Evolutionary conservation across 2,113 vertebrate species (phyloP), one percentile per base, ranked within the genome.

Genomic region (Plestiodon gilberti): DNA sequence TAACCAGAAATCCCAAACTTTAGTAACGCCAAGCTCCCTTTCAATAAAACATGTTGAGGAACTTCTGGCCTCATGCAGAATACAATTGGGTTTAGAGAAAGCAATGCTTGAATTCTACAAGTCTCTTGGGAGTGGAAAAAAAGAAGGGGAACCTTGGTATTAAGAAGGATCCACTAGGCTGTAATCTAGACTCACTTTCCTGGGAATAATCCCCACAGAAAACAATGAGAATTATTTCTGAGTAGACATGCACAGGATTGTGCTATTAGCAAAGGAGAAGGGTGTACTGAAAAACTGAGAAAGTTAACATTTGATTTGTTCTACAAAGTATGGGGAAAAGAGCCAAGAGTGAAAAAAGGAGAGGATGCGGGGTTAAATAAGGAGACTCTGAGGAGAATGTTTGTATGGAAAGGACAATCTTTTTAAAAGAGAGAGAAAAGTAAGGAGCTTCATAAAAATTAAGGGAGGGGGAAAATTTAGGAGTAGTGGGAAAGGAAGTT

Each of bases 1-100:
- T 79, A 38, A 33, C 74, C 40, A 82, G 43, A 69, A 76, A 70
- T 86, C 82, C 93, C 91, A 91, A 93, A 95, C 91, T 93, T 94
- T 89, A n/a, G 18, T 17, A 57, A 85, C 91, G 88, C 81, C 86
- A 92, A 92, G 89, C 85, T 92, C 90, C 87, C 65, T 18, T 38
- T 25, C 69, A 62, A 81, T 74, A 76, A 81, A 90, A 86, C 8
- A 57, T 40, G 65, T 7, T 35, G 84, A 84, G 83, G 79, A 88
- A 71, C 62, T 64, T 20, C 7, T 40, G 40, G 80, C 78, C 28
- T 55, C 62, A 64, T 1, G 25, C 62, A 18, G 77, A 75, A 43
- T 52, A 62, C 57, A 67, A 35, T 3, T 48, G 65, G 77, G 18
- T 0, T 17, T 14, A 55, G 52, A 28, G 28, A 35, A 52, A 14